These are phyloP conservation scores for Orius insidiosus DNA, from an alignment of 1,140 invertebrate species.

Conservation along the genomic window DNA sequence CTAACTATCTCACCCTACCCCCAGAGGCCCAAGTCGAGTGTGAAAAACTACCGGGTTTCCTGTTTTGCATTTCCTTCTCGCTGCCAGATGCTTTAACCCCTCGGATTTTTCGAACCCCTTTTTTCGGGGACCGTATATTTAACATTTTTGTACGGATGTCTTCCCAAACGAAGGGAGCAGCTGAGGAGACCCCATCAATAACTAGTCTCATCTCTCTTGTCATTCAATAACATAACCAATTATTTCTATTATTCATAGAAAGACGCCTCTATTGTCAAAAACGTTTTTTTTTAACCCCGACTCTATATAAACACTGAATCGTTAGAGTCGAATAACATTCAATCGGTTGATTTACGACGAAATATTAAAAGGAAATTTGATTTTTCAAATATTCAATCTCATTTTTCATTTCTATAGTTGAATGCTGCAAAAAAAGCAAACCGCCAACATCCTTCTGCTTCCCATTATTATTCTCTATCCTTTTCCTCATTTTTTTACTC, in stretches of 20 bases:
- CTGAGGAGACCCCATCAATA: conserved; percentile 7
- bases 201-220: conserved; percentile 10
- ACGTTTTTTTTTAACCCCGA: too few species aligned
- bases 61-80: conserved; percentile 19
- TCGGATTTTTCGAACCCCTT: neutral
- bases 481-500: neutral
- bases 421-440: too few species aligned
- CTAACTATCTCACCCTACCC: conserved; percentile 7
- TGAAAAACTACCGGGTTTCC: conserved; percentile 20
- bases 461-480: neutral
- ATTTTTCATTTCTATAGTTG: too few species aligned
- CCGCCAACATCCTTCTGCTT: too few species aligned
- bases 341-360: too few species aligned
- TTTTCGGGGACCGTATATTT: conserved; percentile 18
- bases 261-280: too few species aligned
- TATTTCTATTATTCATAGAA: neutral
- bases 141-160: conserved; percentile 20
- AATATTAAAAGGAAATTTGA: too few species aligned
- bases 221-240: conserved; percentile 6
- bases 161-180: conserved; percentile 3
- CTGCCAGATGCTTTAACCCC: neutral
- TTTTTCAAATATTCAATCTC: too few species aligned
- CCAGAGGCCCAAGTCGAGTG: conserved; percentile 7
- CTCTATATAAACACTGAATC: too few species aligned
- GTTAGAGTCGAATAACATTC: too few species aligned